A percentile compares a stretch with the other conserved stretches of the same genome.
These are phyloP conservation scores for Drosophila teissieri DNA, from an alignment of 1,140 invertebrate genomes.

Conservation along the genomic window DNA sequence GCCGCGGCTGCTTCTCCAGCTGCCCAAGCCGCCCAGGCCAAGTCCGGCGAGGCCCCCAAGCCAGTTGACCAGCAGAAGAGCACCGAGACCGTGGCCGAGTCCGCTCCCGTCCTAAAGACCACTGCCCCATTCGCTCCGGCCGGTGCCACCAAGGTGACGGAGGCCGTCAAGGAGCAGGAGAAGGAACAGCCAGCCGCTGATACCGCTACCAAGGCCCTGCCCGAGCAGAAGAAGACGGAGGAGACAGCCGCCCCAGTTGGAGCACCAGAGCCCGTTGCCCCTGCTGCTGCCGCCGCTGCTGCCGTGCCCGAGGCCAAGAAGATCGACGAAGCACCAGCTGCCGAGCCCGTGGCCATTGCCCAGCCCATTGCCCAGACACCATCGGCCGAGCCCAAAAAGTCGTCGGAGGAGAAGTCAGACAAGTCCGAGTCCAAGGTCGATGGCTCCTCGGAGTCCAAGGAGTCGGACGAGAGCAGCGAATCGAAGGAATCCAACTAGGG, in stretches of 20 bases:
- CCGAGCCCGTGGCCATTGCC: slow-evolving; percentile 16
- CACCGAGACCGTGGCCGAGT: slow-evolving; percentile 35
- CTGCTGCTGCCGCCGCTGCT: slow-evolving; percentile 1
- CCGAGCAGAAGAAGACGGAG: slow-evolving; percentile 34
- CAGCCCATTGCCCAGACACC: slow-evolving; percentile 8
- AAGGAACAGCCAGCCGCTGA: slow-evolving; percentile 25
- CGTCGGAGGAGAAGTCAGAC: slow-evolving; percentile 49
- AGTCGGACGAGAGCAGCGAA: slow-evolving; percentile 67
- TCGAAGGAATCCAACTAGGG: slow-evolving; percentile 62
- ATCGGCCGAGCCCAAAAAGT: slow-evolving; percentile 55
- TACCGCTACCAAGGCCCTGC: slow-evolving; percentile 24
- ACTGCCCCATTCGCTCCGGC: slow-evolving; percentile 16
- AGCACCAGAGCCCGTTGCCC: background rate
- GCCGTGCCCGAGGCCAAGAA: slow-evolving; percentile 38
- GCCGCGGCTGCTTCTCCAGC: slow-evolving; percentile 21
- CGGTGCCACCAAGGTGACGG: slow-evolving; percentile 21
- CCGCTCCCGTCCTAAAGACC: slow-evolving; percentile 24
- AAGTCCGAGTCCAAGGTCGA: slow-evolving; percentile 62
- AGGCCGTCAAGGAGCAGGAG: slow-evolving; percentile 33
- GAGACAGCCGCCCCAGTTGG: slow-evolving; percentile 25
- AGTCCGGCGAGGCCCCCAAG: slow-evolving; percentile 35
- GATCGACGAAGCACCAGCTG: slow-evolving; percentile 38
- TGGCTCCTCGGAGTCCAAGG: slow-evolving; percentile 63
- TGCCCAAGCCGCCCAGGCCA: slow-evolving; percentile 45
- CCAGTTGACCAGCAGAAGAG: slow-evolving; percentile 46